Percentiles rank a stretch among this genome's conserved stretches.
Conservation (phyloP, 2,888 invertebrate species). For the Pammene aurita region DNA sequence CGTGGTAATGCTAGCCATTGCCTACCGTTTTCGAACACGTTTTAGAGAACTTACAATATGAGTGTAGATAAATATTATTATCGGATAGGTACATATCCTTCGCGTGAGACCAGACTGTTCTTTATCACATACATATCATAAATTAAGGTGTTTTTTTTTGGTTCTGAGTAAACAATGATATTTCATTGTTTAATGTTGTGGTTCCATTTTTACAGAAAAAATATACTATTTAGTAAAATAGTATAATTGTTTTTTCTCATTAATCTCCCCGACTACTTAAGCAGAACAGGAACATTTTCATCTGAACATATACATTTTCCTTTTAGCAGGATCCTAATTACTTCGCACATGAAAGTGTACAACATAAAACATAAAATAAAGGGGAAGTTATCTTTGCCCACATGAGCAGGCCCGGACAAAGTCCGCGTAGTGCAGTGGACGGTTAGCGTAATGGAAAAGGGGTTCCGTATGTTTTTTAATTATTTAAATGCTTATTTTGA, state of each 20-base stretch:
- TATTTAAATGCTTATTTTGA: not conserved
- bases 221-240: too few species aligned
- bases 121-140: too few species aligned
- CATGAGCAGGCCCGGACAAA: slow-evolving; percentile 72
- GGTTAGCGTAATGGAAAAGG: slow-evolving; percentile 39
- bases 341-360: slow-evolving; percentile 30
- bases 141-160: too few species aligned
- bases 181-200: too few species aligned
- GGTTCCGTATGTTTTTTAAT: slow-evolving; percentile 44
- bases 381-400: slow-evolving; percentile 71
- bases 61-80: too few species aligned
- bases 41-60: too few species aligned
- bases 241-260: not conserved
- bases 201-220: too few species aligned
- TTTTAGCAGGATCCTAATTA: slow-evolving; percentile 46
- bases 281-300: not conserved
- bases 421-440: slow-evolving; percentile 50
- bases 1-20: too few species aligned
- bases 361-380: slow-evolving; percentile 32
- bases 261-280: not conserved
- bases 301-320: slow-evolving; percentile 12
- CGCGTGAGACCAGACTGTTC: too few species aligned
- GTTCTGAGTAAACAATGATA: too few species aligned
- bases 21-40: too few species aligned
- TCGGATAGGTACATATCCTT: too few species aligned